These are phyloP conservation scores for Orgyia antiqua DNA, from an alignment of 2,888 invertebrate species.

Conservation along the genomic window DNA sequence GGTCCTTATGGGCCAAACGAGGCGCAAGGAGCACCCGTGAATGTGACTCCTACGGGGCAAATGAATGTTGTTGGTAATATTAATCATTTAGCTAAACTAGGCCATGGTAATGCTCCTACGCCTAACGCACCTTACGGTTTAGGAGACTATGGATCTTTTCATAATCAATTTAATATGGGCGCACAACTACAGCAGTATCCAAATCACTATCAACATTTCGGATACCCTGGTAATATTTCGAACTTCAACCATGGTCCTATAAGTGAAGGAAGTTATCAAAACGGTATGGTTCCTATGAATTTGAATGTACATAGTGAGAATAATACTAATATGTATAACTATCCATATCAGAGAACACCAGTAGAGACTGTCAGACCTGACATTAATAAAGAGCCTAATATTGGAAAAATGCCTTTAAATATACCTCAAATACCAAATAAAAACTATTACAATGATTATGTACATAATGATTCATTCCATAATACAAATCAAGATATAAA, in stretches of 20 bases:
- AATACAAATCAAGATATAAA: conserved; percentile 29
- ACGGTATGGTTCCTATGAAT: conserved; percentile 48
- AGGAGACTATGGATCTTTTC: conserved; percentile 42
- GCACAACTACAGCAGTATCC: conserved; percentile 40
- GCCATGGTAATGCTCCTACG: conserved; percentile 36
- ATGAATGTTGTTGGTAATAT: conserved; percentile 47
- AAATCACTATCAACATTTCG: conserved; percentile 42
- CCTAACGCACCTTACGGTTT: conserved; percentile 38
- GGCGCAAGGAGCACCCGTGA: conserved; percentile 44
- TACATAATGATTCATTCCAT: conserved; percentile 21
- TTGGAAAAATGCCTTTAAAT: conserved; percentile 31
- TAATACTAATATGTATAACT: conserved; percentile 18
- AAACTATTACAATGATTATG: conserved; percentile 24
- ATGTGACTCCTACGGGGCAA: conserved; percentile 39
- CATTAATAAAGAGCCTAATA: conserved; percentile 11
- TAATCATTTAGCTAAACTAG: conserved; percentile 47
- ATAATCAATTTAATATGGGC: conserved; percentile 35
- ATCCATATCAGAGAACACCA: conserved; percentile 24
- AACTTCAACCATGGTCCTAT: conserved; percentile 27
- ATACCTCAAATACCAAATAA: conserved; percentile 47
- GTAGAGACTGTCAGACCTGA: conserved; percentile 11
- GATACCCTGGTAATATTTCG: conserved; percentile 34
- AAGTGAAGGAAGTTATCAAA: conserved; percentile 37
- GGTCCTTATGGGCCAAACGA: conserved; percentile 58
- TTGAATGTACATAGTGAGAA: conserved; percentile 41